Conservation (phyloP, 2,797 vertebrate species). For the Argentina silus region DNA sequence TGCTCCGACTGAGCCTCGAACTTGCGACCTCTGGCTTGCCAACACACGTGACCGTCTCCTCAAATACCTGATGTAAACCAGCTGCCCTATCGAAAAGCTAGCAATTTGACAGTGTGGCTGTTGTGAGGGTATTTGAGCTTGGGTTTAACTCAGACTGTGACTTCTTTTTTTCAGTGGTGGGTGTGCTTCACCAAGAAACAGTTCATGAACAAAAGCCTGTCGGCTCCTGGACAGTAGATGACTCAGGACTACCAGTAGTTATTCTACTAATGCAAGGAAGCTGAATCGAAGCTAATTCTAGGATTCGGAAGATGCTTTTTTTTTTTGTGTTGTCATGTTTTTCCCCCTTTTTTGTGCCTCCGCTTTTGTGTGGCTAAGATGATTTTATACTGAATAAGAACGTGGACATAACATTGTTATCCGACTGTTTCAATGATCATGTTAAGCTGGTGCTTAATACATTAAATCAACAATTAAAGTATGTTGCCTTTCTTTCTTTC, state of each 20-base stretch:
- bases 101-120: too few relatives aligned
- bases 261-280: constrained; percentile 40
- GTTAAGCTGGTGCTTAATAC: constrained; percentile 86
- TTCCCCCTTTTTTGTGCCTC: constrained; percentile 14
- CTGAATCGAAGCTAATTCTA: too few relatives aligned
- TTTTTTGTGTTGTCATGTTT: constrained; percentile 24
- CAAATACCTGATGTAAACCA: too few relatives aligned
- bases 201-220: constrained; percentile 99
- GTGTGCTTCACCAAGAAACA: constrained; percentile 98
- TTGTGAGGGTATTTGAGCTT: not conserved
- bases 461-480: constrained; percentile 70
- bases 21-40: too few relatives aligned
- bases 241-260: constrained; percentile 36
- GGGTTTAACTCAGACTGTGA: not conserved
- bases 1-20: too few relatives aligned
- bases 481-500: not conserved
- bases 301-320: constrained; percentile 31
- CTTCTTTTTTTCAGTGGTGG: constrained; percentile 88
- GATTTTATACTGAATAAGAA: constrained; percentile 71
- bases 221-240: constrained; percentile 91
- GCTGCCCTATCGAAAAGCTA: too few relatives aligned
- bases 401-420: constrained; percentile 55
- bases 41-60: too few relatives aligned
- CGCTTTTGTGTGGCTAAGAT: constrained; percentile 49
- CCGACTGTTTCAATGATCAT: constrained; percentile 55